phyloP scores from a whole-genome alignment of 2,113 vertebrate genomes.

The Acinonyx jubatus region DNA sequence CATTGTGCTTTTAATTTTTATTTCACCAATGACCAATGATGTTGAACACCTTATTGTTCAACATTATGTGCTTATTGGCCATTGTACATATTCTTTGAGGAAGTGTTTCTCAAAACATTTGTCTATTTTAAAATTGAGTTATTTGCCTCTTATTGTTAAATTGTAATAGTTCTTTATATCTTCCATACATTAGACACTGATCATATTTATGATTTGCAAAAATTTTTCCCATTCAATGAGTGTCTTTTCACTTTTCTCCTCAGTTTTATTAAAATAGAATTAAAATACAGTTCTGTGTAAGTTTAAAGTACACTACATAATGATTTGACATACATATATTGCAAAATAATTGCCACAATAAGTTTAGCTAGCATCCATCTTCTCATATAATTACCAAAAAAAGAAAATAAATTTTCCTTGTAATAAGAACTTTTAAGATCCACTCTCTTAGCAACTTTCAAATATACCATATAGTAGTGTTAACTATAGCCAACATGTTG shows the following conservation, averaged over 20 bases:
- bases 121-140: neutral
- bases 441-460: neutral
- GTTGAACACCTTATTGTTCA: neutral
- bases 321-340: neutral
- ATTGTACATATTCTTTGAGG: neutral
- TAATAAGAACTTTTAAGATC: neutral
- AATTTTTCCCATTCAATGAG: neutral
- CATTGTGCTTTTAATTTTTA: neutral
- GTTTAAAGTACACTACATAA: neutral
- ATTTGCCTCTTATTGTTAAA: neutral
- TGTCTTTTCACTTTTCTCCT: neutral
- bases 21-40: neutral
- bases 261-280: neutral
- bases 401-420: neutral
- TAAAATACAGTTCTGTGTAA: neutral
- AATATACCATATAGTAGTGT: neutral
- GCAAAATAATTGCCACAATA: neutral
- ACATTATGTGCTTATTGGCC: neutral
- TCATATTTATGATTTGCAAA: neutral
- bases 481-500: neutral
- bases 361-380: neutral
- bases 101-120: neutral
- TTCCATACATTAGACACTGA: neutral
- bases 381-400: neutral
- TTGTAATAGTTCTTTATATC: neutral